Evolutionary conservation across 2,113 vertebrate genomes (phyloP), one percentile per base, ranked within the genome.

Genomic region (Perca flavescens): DNA sequence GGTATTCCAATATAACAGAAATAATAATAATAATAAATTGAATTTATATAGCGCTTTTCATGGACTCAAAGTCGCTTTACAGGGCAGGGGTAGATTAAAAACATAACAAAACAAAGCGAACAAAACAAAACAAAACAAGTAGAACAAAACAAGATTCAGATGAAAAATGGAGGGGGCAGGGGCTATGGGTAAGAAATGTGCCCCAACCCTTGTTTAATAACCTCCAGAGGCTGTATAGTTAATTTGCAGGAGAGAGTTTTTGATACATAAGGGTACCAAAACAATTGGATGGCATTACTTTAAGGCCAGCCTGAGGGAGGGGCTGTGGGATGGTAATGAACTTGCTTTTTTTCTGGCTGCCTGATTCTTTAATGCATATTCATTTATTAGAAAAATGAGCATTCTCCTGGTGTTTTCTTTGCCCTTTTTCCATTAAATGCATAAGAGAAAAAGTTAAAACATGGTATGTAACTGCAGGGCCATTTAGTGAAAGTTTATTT

Each of bases 201-300:
- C 13, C 66, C 60, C 15, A 52, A 22, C 80, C 16, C 8, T 47
- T 80, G 40, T 52, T 79, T 74, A 73, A 68, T 54, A 73, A 58
- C 47, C 68, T 74, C 65, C 28, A 47, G 31, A 68, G 75, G 87
- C 80, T 79, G 5, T 71, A n/a, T 13, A 63, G 53, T 34, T 74
- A 58, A 87, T 77, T 85, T 79, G 64, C 68, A 79, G 49, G 56
- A 74, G 61, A 76, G 49, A 69, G 57, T 57, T 65, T 61, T 53
- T 76, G 71, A 46, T 19, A 9, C 46, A 70, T 21, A 50, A 49
- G 17, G 64, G 43, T 31, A 61, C 40, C 69, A 80, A 74, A 86
- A 78, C 52, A 31, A 54, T 19, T 50, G 82, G 80, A 77, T 40
- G 80, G 80, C 43, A 75, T 87, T 85, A 84, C 74, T 80, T 78